Conservation (phyloP, 2,888 invertebrate species). For the Spatulosminthurus flaviceps region DNA sequence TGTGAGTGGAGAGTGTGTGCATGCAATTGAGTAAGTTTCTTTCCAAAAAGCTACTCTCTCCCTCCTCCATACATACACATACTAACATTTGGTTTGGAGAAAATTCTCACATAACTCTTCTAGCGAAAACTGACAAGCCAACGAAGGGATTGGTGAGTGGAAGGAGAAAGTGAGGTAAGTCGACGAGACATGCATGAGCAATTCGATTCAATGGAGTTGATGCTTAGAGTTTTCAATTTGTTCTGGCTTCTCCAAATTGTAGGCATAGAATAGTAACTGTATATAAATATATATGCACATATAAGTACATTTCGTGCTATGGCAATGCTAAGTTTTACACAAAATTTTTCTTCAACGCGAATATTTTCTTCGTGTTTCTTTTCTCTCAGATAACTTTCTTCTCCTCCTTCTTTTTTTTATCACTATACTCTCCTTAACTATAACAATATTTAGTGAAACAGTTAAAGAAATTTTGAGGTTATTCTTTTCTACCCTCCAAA, state of each 20-base stretch:
- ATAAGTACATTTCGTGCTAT: too few relatives aligned
- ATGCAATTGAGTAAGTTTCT: neutral
- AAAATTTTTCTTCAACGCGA: too few relatives aligned
- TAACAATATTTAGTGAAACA: too few relatives aligned
- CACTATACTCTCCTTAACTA: too few relatives aligned
- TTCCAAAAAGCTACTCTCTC: slow-evolving; percentile 1
- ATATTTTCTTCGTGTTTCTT: too few relatives aligned
- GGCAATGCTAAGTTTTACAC: too few relatives aligned
- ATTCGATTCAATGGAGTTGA: slow-evolving; percentile 35
- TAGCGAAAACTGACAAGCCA: neutral
- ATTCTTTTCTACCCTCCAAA: too few relatives aligned
- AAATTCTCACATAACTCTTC: slow-evolving; percentile 6
- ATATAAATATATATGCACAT: too few relatives aligned
- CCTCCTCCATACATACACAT: neutral
- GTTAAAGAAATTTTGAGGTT: too few relatives aligned
- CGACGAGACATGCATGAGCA: slow-evolving; percentile 37
- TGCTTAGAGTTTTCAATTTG: slow-evolving; percentile 6
- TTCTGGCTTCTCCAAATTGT: neutral
- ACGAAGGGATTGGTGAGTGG: neutral
- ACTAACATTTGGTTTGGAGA: neutral
- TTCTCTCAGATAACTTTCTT: too few relatives aligned
- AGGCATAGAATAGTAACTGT: too few relatives aligned
- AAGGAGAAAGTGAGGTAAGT: slow-evolving; percentile 1
- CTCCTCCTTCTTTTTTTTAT: too few relatives aligned
- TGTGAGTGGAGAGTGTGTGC: neutral